A percentile compares a stretch with the other conserved stretches of the same genome.
Evolutionary conservation across 2,888 invertebrate genomes (phyloP).

Genomic region (Ophion slaviceki): DNA sequence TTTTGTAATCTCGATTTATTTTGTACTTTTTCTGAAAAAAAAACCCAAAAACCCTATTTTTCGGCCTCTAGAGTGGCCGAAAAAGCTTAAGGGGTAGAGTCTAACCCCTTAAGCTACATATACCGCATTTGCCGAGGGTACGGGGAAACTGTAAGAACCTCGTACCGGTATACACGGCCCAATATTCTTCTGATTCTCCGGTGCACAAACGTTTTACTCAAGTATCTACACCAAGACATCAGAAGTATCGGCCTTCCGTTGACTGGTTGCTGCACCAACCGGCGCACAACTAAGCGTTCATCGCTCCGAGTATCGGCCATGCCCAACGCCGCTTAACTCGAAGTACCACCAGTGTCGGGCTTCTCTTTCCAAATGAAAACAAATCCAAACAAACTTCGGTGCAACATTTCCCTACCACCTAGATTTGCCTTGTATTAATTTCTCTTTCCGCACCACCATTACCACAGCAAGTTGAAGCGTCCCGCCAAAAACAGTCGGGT

Average conservation of each 20-base stretch:
- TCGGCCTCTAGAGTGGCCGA: too few relatives aligned
- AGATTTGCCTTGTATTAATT: background rate
- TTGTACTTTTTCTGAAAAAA: too few relatives aligned
- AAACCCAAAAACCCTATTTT: too few relatives aligned
- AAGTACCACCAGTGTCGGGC: background rate
- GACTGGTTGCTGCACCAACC: background rate
- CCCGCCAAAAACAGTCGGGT: background rate
- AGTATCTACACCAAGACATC: background rate
- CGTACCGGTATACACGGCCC: background rate
- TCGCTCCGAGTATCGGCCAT: background rate
- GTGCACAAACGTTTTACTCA: background rate
- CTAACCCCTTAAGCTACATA: background rate
- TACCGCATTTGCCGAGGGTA: background rate
- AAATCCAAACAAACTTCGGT: background rate
- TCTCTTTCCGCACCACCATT: background rate
- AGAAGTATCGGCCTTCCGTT: background rate
- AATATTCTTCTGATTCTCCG: too few relatives aligned
- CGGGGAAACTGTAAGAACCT: background rate
- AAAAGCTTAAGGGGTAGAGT: too few relatives aligned
- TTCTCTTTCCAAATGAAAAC: background rate
- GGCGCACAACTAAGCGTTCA: background rate
- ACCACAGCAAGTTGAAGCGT: background rate
- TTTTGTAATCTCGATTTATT: too few relatives aligned
- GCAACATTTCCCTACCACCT: background rate
- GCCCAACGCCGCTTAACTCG: background rate